phyloP scores from a whole-genome alignment of 2,888 invertebrate genomes.

The Troides helena region DNA sequence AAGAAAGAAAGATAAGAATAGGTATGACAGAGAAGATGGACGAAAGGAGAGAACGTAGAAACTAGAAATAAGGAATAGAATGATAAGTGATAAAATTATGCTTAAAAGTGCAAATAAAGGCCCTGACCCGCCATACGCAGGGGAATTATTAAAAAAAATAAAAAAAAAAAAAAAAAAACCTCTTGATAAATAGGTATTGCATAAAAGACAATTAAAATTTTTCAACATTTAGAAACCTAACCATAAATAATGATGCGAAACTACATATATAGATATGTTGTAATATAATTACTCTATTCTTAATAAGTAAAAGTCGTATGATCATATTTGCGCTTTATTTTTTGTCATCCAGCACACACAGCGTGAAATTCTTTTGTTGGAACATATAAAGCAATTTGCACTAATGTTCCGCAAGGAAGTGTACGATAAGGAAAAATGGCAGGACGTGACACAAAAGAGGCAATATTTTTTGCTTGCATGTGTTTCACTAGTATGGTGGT shows the following conservation, averaged over 20 bases:
- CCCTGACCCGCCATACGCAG: too few relatives aligned
- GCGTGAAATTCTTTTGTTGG: conserved; percentile 10
- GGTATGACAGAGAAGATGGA: too few relatives aligned
- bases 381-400: conserved; percentile 30
- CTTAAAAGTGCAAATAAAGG: too few relatives aligned
- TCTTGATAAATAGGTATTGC: too few relatives aligned
- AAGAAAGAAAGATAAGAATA: too few relatives aligned
- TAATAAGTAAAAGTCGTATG: not conserved
- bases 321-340: conserved; percentile 1
- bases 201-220: too few relatives aligned
- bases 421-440: conserved; percentile 29
- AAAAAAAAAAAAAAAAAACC: too few relatives aligned
- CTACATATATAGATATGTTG: not conserved
- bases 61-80: too few relatives aligned
- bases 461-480: conserved; percentile 18
- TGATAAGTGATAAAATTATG: too few relatives aligned
- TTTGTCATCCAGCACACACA: conserved; percentile 3
- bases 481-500: conserved; percentile 13
- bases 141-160: too few relatives aligned
- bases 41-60: too few relatives aligned
- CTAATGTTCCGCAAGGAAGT: conserved; percentile 29
- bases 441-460: conserved; percentile 27
- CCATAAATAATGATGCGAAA: not conserved
- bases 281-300: not conserved
- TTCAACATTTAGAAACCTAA: too few relatives aligned